Percentiles rank a stretch among this genome's conserved stretches.
Evolutionary conservation across 2,113 vertebrate species (phyloP).

Genomic region (Tragelaphus buxtoni): DNA sequence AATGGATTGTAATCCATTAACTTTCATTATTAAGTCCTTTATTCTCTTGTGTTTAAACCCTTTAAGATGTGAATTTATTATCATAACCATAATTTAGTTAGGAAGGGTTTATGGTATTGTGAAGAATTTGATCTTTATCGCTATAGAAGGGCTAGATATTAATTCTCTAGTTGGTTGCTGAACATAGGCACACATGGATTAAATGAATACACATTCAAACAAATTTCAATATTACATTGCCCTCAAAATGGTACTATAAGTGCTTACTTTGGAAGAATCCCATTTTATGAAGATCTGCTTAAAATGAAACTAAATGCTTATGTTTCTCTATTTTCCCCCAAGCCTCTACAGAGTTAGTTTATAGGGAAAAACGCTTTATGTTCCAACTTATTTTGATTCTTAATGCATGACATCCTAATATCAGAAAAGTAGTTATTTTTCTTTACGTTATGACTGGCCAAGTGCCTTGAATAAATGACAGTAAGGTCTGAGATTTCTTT

Average conservation of each 20-base stretch:
- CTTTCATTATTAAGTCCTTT: slow-evolving; percentile 57
- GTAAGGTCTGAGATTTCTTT: background rate
- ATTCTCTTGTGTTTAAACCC: slow-evolving; percentile 45
- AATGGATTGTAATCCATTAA: slow-evolving; percentile 55
- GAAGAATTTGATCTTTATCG: slow-evolving; percentile 29
- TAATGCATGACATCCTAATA: background rate
- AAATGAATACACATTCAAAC: background rate
- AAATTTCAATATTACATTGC: slow-evolving; percentile 39
- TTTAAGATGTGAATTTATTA: slow-evolving; percentile 49
- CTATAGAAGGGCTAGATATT: background rate
- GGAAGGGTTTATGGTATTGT: background rate
- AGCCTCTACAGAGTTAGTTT: slow-evolving; percentile 19
- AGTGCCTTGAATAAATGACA: slow-evolving; percentile 19
- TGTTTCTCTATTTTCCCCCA: background rate
- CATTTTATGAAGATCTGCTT: slow-evolving; percentile 33
- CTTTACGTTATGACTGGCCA: background rate
- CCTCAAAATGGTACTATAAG: slow-evolving; percentile 6
- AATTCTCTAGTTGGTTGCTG: slow-evolving; percentile 38
- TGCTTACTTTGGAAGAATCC: slow-evolving; percentile 17
- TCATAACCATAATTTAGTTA: slow-evolving; percentile 42
- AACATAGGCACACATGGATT: slow-evolving; percentile 29
- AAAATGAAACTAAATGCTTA: slow-evolving; percentile 33
- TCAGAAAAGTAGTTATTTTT: slow-evolving; percentile 54
- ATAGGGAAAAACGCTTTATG: slow-evolving; percentile 51
- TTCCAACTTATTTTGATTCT: slow-evolving; percentile 48